A percentile compares a stretch with the other conserved stretches of the same genome.
Evolutionary conservation across 1,140 invertebrate species (phyloP).

Genomic region (Trissolcus basalis): DNA sequence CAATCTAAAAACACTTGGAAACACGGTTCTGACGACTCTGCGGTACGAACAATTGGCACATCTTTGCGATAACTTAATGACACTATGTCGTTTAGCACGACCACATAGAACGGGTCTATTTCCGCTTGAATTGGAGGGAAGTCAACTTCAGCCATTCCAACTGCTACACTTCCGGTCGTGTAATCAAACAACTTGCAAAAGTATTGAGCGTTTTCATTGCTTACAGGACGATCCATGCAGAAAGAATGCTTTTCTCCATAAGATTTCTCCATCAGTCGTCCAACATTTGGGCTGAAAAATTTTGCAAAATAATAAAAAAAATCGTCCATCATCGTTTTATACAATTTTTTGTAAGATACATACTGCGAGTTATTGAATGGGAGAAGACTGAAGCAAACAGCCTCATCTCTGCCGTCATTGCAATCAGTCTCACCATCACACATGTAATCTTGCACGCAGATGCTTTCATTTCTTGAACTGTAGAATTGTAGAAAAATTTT

Average conservation of each 20-base stretch:
- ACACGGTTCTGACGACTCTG: neutral
- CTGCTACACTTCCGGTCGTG: neutral
- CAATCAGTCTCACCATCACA: conserved; percentile 85
- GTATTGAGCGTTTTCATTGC: neutral
- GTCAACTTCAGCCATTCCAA: neutral
- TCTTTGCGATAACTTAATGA: neutral
- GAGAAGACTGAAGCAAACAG: conserved; percentile 73
- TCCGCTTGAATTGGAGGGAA: neutral
- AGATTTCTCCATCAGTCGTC: neutral
- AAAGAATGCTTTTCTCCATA: neutral
- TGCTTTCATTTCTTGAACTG: conserved; percentile 30
- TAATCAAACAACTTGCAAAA: neutral
- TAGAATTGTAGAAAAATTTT: too few species aligned
- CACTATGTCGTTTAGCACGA: neutral
- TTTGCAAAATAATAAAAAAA: neutral
- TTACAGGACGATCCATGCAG: neutral
- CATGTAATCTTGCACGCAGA: conserved; percentile 83
- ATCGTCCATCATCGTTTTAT: neutral
- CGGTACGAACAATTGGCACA: neutral
- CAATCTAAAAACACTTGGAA: neutral
- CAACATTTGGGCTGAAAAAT: neutral
- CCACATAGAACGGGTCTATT: conserved; percentile 1
- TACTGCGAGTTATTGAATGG: conserved; percentile 52
- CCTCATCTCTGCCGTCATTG: conserved; percentile 82
- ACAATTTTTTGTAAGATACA: conserved; percentile 13